These are phyloP conservation scores for Xestobium rufovillosum DNA, from an alignment of 2,888 invertebrate species.

Conservation along the genomic window DNA sequence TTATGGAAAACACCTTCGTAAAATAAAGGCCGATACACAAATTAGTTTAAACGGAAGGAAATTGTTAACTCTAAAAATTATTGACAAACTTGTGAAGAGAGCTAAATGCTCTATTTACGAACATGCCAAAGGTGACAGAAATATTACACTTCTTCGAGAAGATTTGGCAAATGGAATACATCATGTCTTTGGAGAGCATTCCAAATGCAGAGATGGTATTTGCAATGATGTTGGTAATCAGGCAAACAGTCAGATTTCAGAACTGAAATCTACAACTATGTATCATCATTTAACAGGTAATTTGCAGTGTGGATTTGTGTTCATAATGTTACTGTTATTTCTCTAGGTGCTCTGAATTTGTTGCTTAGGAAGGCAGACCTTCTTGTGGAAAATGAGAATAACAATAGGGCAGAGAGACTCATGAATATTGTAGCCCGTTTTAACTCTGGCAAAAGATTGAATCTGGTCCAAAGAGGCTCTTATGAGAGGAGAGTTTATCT, in stretches of 20 bases:
- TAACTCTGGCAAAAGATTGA: conserved; percentile 10
- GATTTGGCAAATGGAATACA: conserved; percentile 16
- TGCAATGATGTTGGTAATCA: conserved; percentile 10
- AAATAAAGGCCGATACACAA: conserved; percentile 18
- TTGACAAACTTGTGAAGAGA: conserved; percentile 13
- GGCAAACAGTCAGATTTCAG: conserved; percentile 4
- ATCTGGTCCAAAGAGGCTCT: conserved; percentile 19
- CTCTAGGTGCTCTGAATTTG: conserved; percentile 4
- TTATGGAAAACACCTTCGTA: conserved; percentile 21
- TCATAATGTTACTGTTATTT: too few species aligned
- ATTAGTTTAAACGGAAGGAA: conserved; percentile 18
- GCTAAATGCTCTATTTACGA: conserved; percentile 24
- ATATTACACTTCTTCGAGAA: conserved; percentile 14
- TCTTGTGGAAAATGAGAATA: conserved; percentile 7
- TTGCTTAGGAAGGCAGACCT: conserved; percentile 3
- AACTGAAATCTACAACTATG: conserved; percentile 9
- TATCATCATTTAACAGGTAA: conserved; percentile 1
- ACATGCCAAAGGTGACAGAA: conserved; percentile 13
- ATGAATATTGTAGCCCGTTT: conserved; percentile 8
- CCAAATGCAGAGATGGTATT: conserved; percentile 8
- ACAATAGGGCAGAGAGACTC: conserved; percentile 5
- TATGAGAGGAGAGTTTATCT: conserved; percentile 16
- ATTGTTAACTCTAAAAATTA: conserved; percentile 13
- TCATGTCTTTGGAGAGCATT: conserved; percentile 7
- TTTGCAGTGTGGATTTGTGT: background rate